These are phyloP conservation scores for Sylvia borin DNA, from an alignment of 2,797 vertebrate species.

Conservation along the genomic window DNA sequence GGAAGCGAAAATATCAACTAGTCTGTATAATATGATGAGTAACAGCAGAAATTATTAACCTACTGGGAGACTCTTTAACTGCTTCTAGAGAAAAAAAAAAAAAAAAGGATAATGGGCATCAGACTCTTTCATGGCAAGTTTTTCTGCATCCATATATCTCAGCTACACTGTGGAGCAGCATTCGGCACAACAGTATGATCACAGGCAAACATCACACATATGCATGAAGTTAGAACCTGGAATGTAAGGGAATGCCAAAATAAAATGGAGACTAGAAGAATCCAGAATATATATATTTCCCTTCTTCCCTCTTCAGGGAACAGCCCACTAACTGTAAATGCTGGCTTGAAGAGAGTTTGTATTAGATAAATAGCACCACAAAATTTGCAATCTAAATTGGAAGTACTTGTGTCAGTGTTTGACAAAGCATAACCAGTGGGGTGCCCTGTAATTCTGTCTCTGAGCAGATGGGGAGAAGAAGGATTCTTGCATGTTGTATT, in stretches of 20 bases:
- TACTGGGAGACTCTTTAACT: background rate
- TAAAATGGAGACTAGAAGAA: background rate
- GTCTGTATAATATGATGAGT: background rate
- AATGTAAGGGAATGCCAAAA: background rate
- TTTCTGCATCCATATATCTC: background rate
- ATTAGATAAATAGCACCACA: background rate
- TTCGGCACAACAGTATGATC: background rate
- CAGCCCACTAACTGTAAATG: background rate
- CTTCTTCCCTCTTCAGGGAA: background rate
- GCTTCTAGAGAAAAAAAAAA: background rate
- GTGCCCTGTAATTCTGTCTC: slow-evolving; percentile 9
- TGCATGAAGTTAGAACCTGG: background rate
- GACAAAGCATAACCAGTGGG: slow-evolving; percentile 22
- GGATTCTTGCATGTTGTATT: background rate
- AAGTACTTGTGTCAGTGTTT: background rate
- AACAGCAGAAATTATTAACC: background rate
- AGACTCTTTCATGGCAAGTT: background rate
- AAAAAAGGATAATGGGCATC: too few relatives aligned
- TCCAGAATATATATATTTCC: background rate
- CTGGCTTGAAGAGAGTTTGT: background rate
- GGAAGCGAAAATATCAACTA: background rate
- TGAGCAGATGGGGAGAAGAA: slow-evolving; percentile 50
- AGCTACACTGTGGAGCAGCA: background rate
- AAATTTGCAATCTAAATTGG: slow-evolving; percentile 16
- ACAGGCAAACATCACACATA: background rate